These are phyloP conservation scores for Salvelinus sp. DNA, from an alignment of 2,113 vertebrate genomes.

Conservation along the genomic window DNA sequence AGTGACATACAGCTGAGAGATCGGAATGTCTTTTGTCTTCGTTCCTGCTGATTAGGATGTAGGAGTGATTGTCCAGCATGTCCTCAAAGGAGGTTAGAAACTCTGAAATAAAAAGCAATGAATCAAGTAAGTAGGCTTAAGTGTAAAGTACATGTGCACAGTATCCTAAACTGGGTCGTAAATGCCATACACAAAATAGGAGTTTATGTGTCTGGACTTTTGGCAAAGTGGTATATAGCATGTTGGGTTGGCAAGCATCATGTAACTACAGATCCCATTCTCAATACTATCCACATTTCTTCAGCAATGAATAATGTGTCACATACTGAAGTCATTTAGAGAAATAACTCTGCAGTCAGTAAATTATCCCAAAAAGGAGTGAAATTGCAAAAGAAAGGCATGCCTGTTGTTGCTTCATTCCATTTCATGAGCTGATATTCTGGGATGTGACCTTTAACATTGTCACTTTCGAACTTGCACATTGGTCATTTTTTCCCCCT, in stretches of 20 bases:
- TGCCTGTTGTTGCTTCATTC: not conserved
- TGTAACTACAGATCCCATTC: no score
- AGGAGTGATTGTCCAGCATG: slow-evolving; percentile 13
- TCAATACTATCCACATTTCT: no score
- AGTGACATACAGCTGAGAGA: slow-evolving; percentile 33
- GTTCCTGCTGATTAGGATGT: slow-evolving; percentile 7
- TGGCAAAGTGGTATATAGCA: no score
- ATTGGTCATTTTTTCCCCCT: not conserved
- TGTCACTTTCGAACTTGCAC: not conserved
- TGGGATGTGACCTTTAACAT: slow-evolving; percentile 1
- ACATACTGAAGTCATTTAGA: not conserved
- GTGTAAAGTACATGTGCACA: not conserved
- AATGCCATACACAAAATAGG: no score
- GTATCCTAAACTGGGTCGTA: not conserved
- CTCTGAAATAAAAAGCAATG: not conserved
- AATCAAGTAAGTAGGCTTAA: not conserved
- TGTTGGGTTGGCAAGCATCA: no score
- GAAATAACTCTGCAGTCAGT: not conserved
- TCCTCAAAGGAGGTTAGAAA: not conserved
- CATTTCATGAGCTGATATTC: not conserved
- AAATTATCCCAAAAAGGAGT: not conserved
- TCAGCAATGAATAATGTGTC: no score
- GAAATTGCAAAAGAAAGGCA: not conserved
- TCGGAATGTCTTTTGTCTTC: slow-evolving; percentile 33
- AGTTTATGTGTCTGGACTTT: no score